phyloP scores from a whole-genome alignment of 2,888 invertebrate genomes.

The Oxycera nigricornis region DNA sequence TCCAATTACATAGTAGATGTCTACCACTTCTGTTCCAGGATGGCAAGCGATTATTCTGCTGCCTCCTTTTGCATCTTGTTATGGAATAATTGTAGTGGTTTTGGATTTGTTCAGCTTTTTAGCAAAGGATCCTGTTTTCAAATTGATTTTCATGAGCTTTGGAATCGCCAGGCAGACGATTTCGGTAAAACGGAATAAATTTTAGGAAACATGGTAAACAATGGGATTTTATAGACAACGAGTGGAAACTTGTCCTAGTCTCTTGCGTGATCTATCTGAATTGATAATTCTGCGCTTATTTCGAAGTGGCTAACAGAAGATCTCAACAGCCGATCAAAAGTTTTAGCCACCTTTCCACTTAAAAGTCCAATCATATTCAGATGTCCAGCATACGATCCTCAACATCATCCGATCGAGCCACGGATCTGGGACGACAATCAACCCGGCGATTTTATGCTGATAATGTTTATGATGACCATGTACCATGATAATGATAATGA shows the following conservation, averaged over 20 bases:
- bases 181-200: too few species aligned
- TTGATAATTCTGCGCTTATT: too few species aligned
- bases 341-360: neutral
- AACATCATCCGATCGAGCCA: neutral
- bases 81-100: neutral
- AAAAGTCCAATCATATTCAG: neutral
- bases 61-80: neutral
- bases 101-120: slow-evolving; percentile 12
- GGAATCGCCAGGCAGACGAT: too few species aligned
- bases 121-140: neutral
- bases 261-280: too few species aligned
- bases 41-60: neutral
- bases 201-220: too few species aligned
- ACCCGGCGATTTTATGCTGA: slow-evolving; percentile 32
- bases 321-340: too few species aligned
- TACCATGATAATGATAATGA: slow-evolving; percentile 30
- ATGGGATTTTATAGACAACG: too few species aligned
- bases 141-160: too few species aligned
- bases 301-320: too few species aligned
- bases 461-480: slow-evolving; percentile 37
- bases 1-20: slow-evolving; percentile 25
- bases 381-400: neutral
- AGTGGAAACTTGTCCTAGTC: too few species aligned
- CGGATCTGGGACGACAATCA: slow-evolving; percentile 17
- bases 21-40: slow-evolving; percentile 10